phyloP scores from a whole-genome alignment of 2,797 vertebrate genomes.

The Garrulus glandarius region DNA sequence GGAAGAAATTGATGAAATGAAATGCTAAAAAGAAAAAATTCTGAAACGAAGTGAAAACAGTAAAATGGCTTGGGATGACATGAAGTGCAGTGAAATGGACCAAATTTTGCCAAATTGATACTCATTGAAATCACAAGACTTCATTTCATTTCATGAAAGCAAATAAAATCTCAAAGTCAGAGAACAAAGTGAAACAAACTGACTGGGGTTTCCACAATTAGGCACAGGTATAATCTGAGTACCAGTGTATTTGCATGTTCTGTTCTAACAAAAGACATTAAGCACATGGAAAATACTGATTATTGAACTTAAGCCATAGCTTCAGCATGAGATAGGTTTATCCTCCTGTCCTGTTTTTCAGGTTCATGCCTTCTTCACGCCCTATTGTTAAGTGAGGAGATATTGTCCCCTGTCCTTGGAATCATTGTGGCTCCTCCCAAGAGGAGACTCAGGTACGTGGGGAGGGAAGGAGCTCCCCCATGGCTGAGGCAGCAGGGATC shows the following conservation, averaged over 20 bases:
- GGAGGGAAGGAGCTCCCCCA: fast-evolving
- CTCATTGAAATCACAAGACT: fast-evolving
- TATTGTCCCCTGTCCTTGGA: neutral
- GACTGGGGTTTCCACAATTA: neutral
- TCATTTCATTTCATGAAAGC: neutral
- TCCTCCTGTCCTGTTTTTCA: neutral
- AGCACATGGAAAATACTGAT: neutral
- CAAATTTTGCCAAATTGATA: neutral
- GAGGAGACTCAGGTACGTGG: fast-evolving
- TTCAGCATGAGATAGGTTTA: neutral
- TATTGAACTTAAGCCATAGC: neutral
- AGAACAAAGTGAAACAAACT: neutral
- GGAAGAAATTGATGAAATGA: neutral
- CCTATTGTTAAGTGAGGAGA: neutral
- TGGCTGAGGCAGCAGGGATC: neutral
- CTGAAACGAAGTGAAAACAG: neutral
- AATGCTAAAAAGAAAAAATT: neutral
- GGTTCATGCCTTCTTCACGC: neutral
- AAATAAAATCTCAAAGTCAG: neutral
- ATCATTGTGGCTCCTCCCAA: fast-evolving
- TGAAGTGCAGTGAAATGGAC: neutral
- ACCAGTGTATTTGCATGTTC: neutral
- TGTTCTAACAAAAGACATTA: neutral
- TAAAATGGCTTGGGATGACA: neutral
- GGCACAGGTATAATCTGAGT: neutral